phyloP scores from a whole-genome alignment of 2,888 invertebrate species.

The Mesorhabditis sp. region DNA sequence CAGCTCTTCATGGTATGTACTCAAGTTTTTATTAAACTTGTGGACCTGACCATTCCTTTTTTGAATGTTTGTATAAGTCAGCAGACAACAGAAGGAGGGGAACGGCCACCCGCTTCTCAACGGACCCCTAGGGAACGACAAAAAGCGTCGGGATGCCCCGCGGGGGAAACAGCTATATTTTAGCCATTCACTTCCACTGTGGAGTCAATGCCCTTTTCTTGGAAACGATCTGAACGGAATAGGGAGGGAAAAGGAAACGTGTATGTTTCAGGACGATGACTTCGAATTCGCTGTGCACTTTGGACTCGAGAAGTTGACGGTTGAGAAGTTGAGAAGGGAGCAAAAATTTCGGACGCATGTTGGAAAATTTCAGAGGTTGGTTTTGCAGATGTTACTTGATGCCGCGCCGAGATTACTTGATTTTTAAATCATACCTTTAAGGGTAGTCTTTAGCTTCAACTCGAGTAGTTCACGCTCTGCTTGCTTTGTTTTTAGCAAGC shows the following conservation, averaged over 20 bases:
- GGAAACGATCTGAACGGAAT: background rate
- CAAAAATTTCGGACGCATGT: slow-evolving; percentile 24
- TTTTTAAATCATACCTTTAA: background rate
- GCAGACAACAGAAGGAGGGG: background rate
- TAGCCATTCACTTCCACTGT: background rate
- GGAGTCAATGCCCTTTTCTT: background rate
- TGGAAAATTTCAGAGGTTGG: slow-evolving; percentile 4
- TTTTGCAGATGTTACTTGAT: background rate
- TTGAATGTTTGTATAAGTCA: slow-evolving; percentile 7
- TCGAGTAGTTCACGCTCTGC: no score
- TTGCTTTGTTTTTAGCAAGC: no score
- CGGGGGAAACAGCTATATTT: background rate
- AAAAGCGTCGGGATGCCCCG: background rate
- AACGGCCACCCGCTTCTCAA: background rate
- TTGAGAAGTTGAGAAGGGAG: slow-evolving; percentile 37
- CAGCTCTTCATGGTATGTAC: slow-evolving; percentile 40
- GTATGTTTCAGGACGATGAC: slow-evolving; percentile 39
- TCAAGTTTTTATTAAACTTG: background rate
- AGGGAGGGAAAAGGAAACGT: background rate
- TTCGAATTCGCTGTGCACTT: slow-evolving; percentile 48
- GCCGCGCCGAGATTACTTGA: background rate
- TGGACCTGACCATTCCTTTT: background rate
- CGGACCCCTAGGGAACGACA: background rate
- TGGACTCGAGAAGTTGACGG: slow-evolving; percentile 42
- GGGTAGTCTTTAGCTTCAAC: background rate